Conservation (phyloP, 2,113 vertebrate genomes). For the Psophia crepitans region DNA sequence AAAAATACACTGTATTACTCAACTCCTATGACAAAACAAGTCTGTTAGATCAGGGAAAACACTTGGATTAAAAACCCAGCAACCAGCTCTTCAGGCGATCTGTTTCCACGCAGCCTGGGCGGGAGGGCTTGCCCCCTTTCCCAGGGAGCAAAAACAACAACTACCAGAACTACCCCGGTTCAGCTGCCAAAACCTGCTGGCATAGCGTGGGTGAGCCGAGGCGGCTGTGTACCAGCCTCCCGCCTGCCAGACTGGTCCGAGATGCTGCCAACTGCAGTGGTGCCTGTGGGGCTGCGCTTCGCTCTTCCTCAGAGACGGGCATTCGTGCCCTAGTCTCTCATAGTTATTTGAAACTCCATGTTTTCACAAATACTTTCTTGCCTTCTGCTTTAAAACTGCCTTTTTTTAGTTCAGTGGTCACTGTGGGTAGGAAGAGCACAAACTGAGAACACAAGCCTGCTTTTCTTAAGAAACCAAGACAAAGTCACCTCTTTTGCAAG, state of each 20-base stretch:
- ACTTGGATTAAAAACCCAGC: not conserved
- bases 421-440: not conserved
- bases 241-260: not conserved
- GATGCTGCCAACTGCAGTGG: not conserved
- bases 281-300: not conserved
- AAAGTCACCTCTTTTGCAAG: not conserved
- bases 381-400: not conserved
- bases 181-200: not conserved
- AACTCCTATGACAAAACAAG: not conserved
- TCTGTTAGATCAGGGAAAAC: not conserved
- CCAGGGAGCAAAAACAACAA: not conserved
- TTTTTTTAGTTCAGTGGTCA: not conserved
- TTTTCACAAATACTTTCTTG: not conserved
- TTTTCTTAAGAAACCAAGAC: not conserved
- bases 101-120: fast-evolving
- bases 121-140: not conserved
- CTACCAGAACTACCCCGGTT: not conserved
- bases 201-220: not conserved
- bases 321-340: not conserved
- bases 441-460: not conserved
- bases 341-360: no score
- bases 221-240: no score
- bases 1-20: not conserved
- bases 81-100: not conserved
- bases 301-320: not conserved